Conservation (phyloP, 92 coral and sea anemone species). For the Epizoanthus fatuus region DNA sequence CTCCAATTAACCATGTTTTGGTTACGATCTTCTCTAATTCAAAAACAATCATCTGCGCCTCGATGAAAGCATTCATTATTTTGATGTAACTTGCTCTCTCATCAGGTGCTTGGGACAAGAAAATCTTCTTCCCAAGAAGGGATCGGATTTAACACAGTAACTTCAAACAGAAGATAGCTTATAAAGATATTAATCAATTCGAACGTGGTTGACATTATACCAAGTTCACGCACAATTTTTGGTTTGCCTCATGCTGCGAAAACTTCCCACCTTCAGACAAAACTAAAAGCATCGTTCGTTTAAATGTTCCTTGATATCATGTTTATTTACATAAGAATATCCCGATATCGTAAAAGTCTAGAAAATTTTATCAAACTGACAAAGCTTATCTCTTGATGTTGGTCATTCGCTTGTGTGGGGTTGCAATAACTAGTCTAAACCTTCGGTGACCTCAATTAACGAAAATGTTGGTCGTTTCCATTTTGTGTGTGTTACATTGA, state of each 20-base stretch:
- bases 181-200: background rate
- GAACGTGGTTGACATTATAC: background rate
- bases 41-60: conserved; percentile 72
- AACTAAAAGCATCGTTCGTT: conserved; percentile 37
- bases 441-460: conserved; percentile 1
- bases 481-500: background rate
- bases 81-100: conserved; percentile 49
- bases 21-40: conserved; percentile 71
- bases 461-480: background rate
- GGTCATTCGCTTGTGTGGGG: background rate
- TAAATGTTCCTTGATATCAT: conserved; percentile 53
- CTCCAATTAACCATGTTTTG: conserved; percentile 79
- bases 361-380: conserved; percentile 18
- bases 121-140: background rate
- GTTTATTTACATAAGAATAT: conserved; percentile 33
- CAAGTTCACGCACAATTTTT: background rate
- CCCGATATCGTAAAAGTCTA: conserved; percentile 27
- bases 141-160: background rate
- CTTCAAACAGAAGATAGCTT: background rate
- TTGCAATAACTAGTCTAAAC: background rate
- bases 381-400: conserved; percentile 3
- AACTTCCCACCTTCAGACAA: conserved; percentile 45
- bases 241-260: conserved; percentile 41
- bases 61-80: conserved; percentile 76
- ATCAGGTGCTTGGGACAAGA: background rate